Conservation (phyloP, 2,888 invertebrate species). For the Labia minor region DNA sequence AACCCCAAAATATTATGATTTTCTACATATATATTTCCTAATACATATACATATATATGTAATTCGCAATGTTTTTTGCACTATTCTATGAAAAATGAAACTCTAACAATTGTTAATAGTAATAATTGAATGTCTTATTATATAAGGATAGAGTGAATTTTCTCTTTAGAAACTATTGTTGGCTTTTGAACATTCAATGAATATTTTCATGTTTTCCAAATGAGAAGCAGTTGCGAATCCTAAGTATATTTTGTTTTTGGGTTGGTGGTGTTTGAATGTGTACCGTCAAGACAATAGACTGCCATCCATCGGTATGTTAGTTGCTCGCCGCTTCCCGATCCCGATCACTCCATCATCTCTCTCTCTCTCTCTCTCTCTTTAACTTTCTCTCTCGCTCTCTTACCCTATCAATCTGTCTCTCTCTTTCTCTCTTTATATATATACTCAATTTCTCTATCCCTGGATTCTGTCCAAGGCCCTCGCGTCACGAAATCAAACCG, state of each 20-base stretch:
- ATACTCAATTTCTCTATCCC: neutral
- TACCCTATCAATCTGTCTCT: neutral
- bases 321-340: conserved; percentile 5
- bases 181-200: conserved; percentile 21
- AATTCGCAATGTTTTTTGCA: conserved; percentile 14
- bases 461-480: conserved; percentile 21
- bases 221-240: conserved; percentile 16
- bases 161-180: conserved; percentile 19
- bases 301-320: conserved; percentile 16
- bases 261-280: conserved; percentile 21
- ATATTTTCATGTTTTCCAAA: conserved; percentile 21
- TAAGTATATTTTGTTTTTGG: conserved; percentile 9
- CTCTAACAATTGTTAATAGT: conserved; percentile 16
- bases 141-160: conserved; percentile 17
- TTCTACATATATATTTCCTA: neutral
- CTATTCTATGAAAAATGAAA: neutral
- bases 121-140: conserved; percentile 14
- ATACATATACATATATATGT: neutral
- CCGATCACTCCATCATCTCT: neutral
- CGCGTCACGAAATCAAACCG: conserved; percentile 23
- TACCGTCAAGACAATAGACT: conserved; percentile 22
- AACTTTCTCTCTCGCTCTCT: neutral
- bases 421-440: neutral
- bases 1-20: neutral
- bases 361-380: conserved; percentile 16